Conservation (phyloP, 2,113 vertebrate genomes). For the Turnix velox region DNA sequence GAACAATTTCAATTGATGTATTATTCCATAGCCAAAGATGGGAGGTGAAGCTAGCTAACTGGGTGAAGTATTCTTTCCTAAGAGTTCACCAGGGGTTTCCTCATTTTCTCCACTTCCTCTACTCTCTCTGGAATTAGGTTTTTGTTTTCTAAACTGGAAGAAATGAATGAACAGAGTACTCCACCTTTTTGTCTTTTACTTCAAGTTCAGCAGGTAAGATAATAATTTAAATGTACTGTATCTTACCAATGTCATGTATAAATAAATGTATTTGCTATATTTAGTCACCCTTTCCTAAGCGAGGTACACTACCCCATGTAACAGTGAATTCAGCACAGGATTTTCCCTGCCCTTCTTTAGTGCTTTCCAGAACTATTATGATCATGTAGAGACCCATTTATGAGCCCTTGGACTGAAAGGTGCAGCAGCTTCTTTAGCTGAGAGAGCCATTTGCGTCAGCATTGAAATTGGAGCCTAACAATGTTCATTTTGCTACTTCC, state of each 20-base stretch:
- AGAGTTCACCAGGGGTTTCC: background rate
- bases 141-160: background rate
- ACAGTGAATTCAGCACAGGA: background rate
- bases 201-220: background rate
- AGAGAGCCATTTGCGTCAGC: background rate
- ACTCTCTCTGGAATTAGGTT: background rate
- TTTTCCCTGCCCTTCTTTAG: background rate
- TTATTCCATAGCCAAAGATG: background rate
- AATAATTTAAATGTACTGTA: background rate
- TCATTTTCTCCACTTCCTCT: background rate
- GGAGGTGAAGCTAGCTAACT: background rate
- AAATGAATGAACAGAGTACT: background rate
- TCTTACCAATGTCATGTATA: background rate
- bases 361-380: background rate
- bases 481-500: background rate
- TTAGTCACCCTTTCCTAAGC: background rate
- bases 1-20: background rate
- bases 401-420: background rate
- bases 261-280: background rate
- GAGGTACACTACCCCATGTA: background rate
- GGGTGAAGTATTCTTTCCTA: background rate
- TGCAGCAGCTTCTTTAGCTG: background rate
- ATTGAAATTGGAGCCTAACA: background rate
- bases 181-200: background rate
- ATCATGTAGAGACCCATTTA: background rate